Conservation (phyloP, 2,113 vertebrate species). For the Nothocercus julius region DNA sequence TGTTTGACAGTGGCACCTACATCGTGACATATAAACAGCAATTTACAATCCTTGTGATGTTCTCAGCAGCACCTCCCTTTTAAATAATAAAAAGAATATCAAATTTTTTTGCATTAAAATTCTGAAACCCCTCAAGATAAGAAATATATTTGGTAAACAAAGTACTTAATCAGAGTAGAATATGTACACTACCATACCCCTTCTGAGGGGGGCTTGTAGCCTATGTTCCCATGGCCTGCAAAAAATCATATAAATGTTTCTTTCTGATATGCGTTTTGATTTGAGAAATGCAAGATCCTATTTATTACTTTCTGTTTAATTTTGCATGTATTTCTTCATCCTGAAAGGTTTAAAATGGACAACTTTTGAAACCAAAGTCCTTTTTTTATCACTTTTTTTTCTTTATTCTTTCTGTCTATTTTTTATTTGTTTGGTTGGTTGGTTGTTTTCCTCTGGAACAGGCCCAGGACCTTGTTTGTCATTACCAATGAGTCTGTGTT, state of each 20-base stretch:
- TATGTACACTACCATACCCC: neutral
- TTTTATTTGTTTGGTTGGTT: too few species aligned
- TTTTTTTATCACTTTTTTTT: neutral
- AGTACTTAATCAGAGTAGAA: neutral
- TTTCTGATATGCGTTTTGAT: neutral
- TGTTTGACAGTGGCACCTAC: constrained; percentile 28
- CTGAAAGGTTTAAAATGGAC: neutral
- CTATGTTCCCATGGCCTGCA: neutral
- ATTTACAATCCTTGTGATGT: constrained; percentile 56
- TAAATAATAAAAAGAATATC: constrained; percentile 55
- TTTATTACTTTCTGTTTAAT: neutral
- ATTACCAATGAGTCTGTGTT: neutral
- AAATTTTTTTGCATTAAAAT: constrained; percentile 53
- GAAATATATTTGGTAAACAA: constrained; percentile 42
- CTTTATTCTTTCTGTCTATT: too few species aligned
- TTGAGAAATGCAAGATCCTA: neutral
- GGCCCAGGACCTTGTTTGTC: neutral
- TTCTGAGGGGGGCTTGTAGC: neutral
- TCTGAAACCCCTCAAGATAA: constrained; percentile 48
- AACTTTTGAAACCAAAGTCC: neutral
- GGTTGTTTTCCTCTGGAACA: neutral
- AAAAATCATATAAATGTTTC: neutral
- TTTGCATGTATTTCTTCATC: neutral
- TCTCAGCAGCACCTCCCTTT: constrained; percentile 12
- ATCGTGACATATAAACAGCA: constrained; percentile 49